Conservation (phyloP, 1,140 invertebrate species). For the Drosophila bocki region DNA sequence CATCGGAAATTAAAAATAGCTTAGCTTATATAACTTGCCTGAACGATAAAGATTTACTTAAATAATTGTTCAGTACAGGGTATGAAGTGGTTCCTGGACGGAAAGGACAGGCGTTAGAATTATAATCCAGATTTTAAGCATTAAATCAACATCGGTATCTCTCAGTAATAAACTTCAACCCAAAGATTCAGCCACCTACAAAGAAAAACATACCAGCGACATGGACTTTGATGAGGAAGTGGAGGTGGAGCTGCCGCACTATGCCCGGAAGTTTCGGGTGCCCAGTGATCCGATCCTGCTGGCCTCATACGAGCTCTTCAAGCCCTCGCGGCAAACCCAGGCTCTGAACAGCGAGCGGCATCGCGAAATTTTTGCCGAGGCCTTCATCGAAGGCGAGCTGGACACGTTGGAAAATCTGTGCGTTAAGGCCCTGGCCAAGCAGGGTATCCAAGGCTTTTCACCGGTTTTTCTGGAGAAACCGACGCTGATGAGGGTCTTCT, state of each 20-base stretch:
- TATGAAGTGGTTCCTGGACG: neutral
- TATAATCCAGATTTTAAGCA: neutral
- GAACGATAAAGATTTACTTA: neutral
- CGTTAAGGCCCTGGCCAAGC: conserved; percentile 36
- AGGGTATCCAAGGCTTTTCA: conserved; percentile 15
- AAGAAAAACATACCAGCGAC: neutral
- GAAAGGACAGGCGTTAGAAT: neutral
- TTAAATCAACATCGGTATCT: neutral
- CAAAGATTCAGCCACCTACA: neutral
- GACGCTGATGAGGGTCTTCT: conserved; percentile 30
- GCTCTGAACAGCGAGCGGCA: conserved; percentile 41
- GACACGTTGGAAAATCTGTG: conserved; percentile 45
- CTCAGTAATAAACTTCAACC: conserved; percentile 10
- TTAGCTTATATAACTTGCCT: neutral
- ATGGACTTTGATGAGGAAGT: conserved; percentile 47
- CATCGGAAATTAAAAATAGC: conserved; percentile 1
- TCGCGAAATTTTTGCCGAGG: conserved; percentile 45
- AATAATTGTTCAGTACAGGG: neutral
- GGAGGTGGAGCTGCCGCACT: conserved; percentile 21
- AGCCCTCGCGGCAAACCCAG: conserved; percentile 15
- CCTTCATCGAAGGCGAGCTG: conserved; percentile 47
- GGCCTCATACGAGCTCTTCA: conserved; percentile 41
- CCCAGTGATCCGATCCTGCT: conserved; percentile 40
- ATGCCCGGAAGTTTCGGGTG: conserved; percentile 30
- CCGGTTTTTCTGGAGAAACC: conserved; percentile 15